These are phyloP conservation scores for Heliconius eleuchia DNA, from an alignment of 1,140 invertebrate species.

Conservation along the genomic window DNA sequence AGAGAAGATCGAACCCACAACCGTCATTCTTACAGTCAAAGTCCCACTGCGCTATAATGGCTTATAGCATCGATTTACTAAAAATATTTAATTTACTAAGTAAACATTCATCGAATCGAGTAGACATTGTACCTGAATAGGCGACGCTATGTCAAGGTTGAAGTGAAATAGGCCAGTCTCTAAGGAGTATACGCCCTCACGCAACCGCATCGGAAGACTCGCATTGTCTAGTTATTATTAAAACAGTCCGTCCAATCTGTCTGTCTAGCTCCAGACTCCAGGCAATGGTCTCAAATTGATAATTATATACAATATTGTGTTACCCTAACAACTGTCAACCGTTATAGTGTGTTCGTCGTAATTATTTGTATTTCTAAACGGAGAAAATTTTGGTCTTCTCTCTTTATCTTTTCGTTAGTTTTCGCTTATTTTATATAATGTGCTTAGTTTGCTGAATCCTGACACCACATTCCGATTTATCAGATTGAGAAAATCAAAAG, in stretches of 20 bases:
- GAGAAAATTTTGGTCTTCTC: no score
- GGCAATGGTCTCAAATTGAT: not conserved
- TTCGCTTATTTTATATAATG: no score
- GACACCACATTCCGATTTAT: not conserved
- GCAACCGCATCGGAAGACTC: constrained; percentile 11
- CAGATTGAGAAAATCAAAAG: not conserved
- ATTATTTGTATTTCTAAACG: no score
- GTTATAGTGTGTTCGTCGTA: no score
- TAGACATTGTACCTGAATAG: constrained; percentile 1
- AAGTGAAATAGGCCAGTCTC: constrained; percentile 4
- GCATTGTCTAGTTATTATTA: constrained; percentile 11
- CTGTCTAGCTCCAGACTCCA: not conserved
- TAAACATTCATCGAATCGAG: not conserved
- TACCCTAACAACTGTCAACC: not conserved
- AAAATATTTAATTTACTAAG: constrained; percentile 9
- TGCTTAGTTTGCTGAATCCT: no score
- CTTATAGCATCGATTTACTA: not conserved
- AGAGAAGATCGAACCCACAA: no score
- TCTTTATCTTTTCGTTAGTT: no score
- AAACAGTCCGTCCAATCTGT: not conserved
- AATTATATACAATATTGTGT: not conserved
- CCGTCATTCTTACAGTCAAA: no score
- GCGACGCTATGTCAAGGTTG: not conserved
- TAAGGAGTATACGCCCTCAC: constrained; percentile 4
- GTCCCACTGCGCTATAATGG: not conserved